A percentile compares a stretch with the other conserved stretches of the same genome.
These are phyloP conservation scores for Formicarius rufipectus DNA, from an alignment of 2,113 vertebrate genomes.

Conservation along the genomic window DNA sequence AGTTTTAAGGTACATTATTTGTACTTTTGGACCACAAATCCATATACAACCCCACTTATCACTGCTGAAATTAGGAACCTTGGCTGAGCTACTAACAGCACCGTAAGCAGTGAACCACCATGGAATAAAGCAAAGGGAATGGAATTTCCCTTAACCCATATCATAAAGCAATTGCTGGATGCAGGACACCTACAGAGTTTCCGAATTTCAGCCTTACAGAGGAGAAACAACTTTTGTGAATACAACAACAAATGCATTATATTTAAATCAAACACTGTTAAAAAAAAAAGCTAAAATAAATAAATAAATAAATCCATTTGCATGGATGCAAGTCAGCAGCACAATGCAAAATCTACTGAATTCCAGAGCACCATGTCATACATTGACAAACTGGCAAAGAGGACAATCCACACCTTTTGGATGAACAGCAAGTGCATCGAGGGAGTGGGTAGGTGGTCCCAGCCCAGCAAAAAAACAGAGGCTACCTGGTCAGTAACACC, in stretches of 20 bases:
- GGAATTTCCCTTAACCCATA: not conserved
- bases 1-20: conserved; percentile 4
- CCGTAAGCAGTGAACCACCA: not conserved
- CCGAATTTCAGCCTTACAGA: not conserved
- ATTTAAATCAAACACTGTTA: not conserved
- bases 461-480: not conserved
- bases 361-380: not conserved
- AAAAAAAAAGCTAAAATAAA: not conserved
- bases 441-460: too few relatives aligned
- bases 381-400: rapidly evolving
- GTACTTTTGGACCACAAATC: not conserved
- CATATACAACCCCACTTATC: not conserved
- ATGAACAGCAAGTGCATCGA: rapidly evolving
- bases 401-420: not conserved
- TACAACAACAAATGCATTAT: not conserved
- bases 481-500: too few relatives aligned
- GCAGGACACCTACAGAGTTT: not conserved
- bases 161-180: not conserved
- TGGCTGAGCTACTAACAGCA: not conserved
- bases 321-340: not conserved
- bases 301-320: not conserved
- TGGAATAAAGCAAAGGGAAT: not conserved
- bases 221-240: not conserved
- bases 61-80: not conserved
- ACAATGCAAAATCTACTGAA: not conserved